Conservation (phyloP, 1,140 invertebrate species). For the Panagrolaimus sp. region DNA sequence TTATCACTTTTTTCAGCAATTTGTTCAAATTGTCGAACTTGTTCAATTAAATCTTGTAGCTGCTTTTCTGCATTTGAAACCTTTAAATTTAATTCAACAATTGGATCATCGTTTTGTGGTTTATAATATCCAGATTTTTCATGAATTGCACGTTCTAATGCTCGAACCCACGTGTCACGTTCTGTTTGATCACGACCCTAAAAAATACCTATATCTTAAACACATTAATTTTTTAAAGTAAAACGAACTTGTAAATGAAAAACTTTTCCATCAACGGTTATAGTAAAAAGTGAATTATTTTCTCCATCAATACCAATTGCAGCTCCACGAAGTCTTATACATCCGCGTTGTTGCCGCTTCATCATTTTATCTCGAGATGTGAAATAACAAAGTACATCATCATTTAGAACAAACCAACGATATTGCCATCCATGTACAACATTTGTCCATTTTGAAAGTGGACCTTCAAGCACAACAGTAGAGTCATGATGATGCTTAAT, state of each 20-base stretch:
- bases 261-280: slow-evolving; percentile 95
- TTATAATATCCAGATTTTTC: slow-evolving; percentile 44
- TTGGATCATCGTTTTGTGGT: slow-evolving; percentile 40
- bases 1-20: slow-evolving; percentile 34
- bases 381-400: slow-evolving; percentile 51
- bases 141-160: slow-evolving; percentile 82
- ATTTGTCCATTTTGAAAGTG: slow-evolving; percentile 99
- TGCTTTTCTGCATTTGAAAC: slow-evolving; percentile 90
- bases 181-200: slow-evolving; percentile 82
- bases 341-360: slow-evolving; percentile 84
- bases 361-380: slow-evolving; percentile 97
- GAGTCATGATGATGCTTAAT: neutral
- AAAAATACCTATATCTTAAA: slow-evolving; percentile 9
- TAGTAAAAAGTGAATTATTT: slow-evolving; percentile 97
- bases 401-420: slow-evolving; percentile 93
- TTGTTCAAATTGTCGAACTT: slow-evolving; percentile 62
- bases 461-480: slow-evolving; percentile 72
- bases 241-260: slow-evolving; percentile 84
- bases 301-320: slow-evolving; percentile 97
- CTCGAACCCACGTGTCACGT: slow-evolving; percentile 86
- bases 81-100: slow-evolving; percentile 72
- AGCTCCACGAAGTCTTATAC: slow-evolving; percentile 74
- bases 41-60: slow-evolving; percentile 88
- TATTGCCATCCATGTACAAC: slow-evolving; percentile 99
- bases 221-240: too few species aligned